Evolutionary conservation across 2,888 invertebrate genomes (phyloP), one percentile per base, ranked within the genome.

Genomic region (Sericinus montela): DNA sequence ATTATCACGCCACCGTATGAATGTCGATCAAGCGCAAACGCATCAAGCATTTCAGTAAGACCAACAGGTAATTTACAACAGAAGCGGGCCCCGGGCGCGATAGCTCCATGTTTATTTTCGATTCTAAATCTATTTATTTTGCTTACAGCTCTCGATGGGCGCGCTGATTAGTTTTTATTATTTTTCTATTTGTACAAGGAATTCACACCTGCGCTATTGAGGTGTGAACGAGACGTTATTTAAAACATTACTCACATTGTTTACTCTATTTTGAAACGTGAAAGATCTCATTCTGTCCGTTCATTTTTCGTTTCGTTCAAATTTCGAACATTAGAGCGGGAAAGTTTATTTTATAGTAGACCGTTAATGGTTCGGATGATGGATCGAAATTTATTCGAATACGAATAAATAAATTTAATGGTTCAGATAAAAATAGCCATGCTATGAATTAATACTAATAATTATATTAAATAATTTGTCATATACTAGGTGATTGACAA

Each of bases 41-140:
- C 81, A 80, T 76, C 77, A 79, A 81, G 76, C 77, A 75, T 83
- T 82, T 80, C 81, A 78, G 78, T 82, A 73, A 75, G 80, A 76
- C 80, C 79, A 77, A 80, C 85, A 84, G 85, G 85, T 84, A 84
- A 84, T 81, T 78, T 73, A 75, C 77, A 70, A 69, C 63, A 11
- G 69, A 42, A 35, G 51, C 58, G 71, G 72, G 66, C 63, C 63
- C 59, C 72, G 73, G 66, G 65, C 65, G 70, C 62, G 63, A 65
- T 58, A 61, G 51, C 51, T 45, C 40, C 52, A 58, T 75, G 77
- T 83, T 84, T 83, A 75, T 80, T 80, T 83, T 75, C 60, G 73
- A 73, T n/a, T 68, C 66, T 58, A 58, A 69, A 70, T 73, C 70
- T 80, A 79, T 83, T 83, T 83, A 75, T 83, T 82, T 81, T 75